Percentiles rank a stretch among this genome's conserved stretches.
Conservation (phyloP, 2,797 vertebrate genomes). For the Pipistrellus pipistrellus region DNA sequence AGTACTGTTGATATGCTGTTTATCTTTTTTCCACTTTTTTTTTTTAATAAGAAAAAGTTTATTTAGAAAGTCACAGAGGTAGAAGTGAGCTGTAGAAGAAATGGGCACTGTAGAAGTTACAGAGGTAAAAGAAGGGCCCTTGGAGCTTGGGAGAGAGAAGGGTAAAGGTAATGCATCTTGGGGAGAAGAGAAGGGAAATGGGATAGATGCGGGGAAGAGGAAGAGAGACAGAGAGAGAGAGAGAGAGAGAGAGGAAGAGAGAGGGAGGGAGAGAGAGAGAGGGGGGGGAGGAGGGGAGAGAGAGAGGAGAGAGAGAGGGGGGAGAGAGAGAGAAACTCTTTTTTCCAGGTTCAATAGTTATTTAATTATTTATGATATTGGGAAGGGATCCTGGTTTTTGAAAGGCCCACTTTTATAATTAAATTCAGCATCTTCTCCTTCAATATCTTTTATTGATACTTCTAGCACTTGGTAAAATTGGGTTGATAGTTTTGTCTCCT, state of each 20-base stretch:
- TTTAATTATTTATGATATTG: not conserved
- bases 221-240: too few relatives aligned
- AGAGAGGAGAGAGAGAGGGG: too few relatives aligned
- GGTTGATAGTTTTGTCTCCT: constrained; percentile 2
- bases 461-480: not conserved
- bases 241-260: too few relatives aligned
- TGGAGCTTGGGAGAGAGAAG: not conserved
- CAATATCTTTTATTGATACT: constrained; percentile 13
- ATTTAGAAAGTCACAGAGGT: not conserved
- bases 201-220: too few relatives aligned
- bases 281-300: too few relatives aligned
- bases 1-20: not conserved
- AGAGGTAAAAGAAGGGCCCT: not conserved
- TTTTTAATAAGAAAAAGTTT: not conserved
- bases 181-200: too few relatives aligned
- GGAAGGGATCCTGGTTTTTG: constrained; percentile 32
- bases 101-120: not conserved
- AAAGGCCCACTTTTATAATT: constrained; percentile 41
- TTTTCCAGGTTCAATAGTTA: not conserved
- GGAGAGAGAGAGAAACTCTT: not conserved
- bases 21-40: not conserved
- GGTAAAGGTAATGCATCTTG: not conserved
- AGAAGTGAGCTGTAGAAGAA: not conserved
- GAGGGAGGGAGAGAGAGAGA: too few relatives aligned
- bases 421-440: constrained; percentile 33